Percentiles rank a stretch among this genome's conserved stretches.
Evolutionary conservation across 2,888 invertebrate genomes (phyloP).

Genomic region (Phengaris alcon): DNA sequence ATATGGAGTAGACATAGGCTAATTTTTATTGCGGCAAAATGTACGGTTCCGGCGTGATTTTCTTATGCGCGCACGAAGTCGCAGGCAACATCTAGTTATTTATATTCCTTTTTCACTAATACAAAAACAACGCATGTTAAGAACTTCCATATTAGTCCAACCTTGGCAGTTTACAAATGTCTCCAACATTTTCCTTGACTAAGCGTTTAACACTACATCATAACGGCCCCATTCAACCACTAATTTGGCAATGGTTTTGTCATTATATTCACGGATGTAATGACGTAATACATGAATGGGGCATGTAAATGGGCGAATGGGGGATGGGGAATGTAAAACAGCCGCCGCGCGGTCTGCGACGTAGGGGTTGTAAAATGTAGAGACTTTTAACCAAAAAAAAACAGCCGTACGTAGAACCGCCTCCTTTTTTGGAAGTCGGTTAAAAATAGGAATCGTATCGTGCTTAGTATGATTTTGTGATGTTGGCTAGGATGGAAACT

Average conservation of each 20-base stretch:
- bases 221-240: constrained; percentile 36
- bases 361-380: not conserved
- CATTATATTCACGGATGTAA: constrained; percentile 8
- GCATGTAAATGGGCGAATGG: constrained; percentile 8
- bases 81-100: not conserved
- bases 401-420: no score
- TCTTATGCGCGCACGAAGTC: no score
- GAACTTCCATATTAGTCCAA: not conserved
- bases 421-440: no score
- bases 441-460: no score
- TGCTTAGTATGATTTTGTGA: no score
- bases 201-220: constrained; percentile 24
- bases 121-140: not conserved
- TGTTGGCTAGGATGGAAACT: no score
- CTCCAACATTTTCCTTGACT: not conserved
- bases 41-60: no score
- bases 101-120: not conserved
- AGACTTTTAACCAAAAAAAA: not conserved
- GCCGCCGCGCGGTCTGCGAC: not conserved
- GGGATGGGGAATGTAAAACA: constrained; percentile 10
- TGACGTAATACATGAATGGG: constrained; percentile 10
- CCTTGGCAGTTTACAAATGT: not conserved
- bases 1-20: no score
- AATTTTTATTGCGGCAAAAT: no score
- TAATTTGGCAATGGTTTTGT: constrained; percentile 38